Percentiles rank a stretch among this genome's conserved stretches.
Evolutionary conservation across 2,113 vertebrate genomes (phyloP).

Genomic region (Spilogale gracilis): DNA sequence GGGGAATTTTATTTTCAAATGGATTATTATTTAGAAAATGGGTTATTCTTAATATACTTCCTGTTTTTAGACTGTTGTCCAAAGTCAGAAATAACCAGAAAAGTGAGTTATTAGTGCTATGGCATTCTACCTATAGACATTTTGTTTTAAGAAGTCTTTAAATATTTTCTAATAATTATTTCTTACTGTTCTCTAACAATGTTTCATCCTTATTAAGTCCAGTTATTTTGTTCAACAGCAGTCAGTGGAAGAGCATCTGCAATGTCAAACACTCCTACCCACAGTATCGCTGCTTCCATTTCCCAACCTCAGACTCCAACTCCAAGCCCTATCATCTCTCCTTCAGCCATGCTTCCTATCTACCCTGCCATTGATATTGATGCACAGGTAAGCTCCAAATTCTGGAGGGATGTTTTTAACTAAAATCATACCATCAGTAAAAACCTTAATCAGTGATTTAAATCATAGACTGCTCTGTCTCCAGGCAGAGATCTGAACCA

Average conservation of each 20-base stretch:
- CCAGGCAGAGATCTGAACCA: neutral
- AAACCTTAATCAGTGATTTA: constrained; percentile 27
- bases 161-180: constrained; percentile 54
- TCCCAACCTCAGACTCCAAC: constrained; percentile 95
- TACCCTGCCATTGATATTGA: constrained; percentile 99
- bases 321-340: constrained; percentile 95
- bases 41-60: neutral
- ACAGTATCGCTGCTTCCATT: constrained; percentile 95
- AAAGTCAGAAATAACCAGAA: constrained; percentile 41
- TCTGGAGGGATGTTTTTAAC: constrained; percentile 1
- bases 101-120: constrained; percentile 57
- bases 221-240: constrained; percentile 92
- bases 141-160: constrained; percentile 17
- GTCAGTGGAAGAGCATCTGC: constrained; percentile 98
- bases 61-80: constrained; percentile 11
- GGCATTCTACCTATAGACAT: constrained; percentile 27
- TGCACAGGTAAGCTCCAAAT: constrained; percentile 93
- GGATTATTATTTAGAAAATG: constrained; percentile 58
- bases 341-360: constrained; percentile 97
- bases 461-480: neutral
- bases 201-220: constrained; percentile 85
- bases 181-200: neutral
- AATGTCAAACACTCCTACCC: constrained; percentile 94
- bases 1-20: constrained; percentile 31
- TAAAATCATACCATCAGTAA: neutral